Evolutionary conservation across 2,113 vertebrate species (phyloP).

Genomic region (Lophotis ruficrista): DNA sequence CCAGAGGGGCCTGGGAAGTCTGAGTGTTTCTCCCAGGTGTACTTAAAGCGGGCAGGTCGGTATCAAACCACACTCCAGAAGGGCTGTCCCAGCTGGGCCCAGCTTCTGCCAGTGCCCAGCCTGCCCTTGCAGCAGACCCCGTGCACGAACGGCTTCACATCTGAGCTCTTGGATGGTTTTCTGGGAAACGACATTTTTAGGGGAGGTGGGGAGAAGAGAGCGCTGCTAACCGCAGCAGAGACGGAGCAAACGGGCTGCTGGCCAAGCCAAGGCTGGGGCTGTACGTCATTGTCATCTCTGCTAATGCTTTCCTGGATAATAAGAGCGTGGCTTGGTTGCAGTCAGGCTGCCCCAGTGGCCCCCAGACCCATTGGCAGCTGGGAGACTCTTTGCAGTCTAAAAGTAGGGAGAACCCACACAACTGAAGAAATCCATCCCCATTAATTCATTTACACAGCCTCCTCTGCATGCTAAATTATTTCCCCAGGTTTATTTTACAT

Average conservation of each 20-base stretch:
- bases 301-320: not conserved
- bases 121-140: not conserved
- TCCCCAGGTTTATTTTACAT: not conserved
- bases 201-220: not conserved
- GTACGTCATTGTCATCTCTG: not conserved
- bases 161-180: not conserved
- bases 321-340: not conserved
- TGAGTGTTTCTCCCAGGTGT: not conserved
- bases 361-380: not conserved
- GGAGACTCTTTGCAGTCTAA: not conserved
- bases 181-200: not conserved
- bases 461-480: not conserved
- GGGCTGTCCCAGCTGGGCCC: not conserved
- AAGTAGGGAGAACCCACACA: not conserved
- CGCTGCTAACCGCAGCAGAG: not conserved
- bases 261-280: not conserved
- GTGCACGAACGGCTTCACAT: rapidly evolving
- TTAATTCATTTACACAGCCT: not conserved
- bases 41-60: not conserved
- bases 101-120: not conserved
- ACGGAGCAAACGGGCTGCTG: not conserved
- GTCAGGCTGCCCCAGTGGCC: not conserved
- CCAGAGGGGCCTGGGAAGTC: not conserved
- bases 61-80: not conserved
- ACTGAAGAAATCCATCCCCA: not conserved